A percentile compares a stretch with the other conserved stretches of the same genome.
Evolutionary conservation across 2,113 vertebrate genomes (phyloP).

Genomic region (Bos indicus): DNA sequence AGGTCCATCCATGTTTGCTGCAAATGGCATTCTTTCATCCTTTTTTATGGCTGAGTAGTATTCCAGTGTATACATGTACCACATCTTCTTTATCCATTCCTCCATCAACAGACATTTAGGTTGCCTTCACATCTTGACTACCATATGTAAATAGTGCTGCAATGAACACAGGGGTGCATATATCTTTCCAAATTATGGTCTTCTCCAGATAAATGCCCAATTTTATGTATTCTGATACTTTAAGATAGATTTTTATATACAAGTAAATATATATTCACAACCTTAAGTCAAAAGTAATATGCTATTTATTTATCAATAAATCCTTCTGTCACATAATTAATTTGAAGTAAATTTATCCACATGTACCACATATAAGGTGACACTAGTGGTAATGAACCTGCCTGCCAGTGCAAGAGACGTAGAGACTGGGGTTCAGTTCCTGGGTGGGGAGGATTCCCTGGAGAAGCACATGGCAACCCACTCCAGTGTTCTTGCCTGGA

Average conservation of each 20-base stretch:
- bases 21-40: not conserved
- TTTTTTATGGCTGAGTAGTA: not conserved
- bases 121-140: not conserved
- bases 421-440: not conserved
- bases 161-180: not conserved
- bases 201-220: not conserved
- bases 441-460: not conserved
- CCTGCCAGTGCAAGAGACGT: not conserved
- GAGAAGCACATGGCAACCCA: not conserved
- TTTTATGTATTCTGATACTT: not conserved
- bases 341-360: not conserved
- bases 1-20: not conserved
- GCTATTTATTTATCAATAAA: not conserved
- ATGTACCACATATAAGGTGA: not conserved
- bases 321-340: conserved; percentile 1
- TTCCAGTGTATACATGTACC: not conserved
- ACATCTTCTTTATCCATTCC: not conserved
- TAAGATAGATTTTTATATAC: not conserved
- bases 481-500: not conserved
- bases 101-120: not conserved
- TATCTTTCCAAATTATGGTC: not conserved
- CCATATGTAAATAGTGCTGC: not conserved
- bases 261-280: not conserved
- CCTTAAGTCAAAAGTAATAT: not conserved
- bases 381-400: not conserved